Evolutionary conservation across 2,888 invertebrate species (phyloP).

Genomic region (Oscheius sp.): DNA sequence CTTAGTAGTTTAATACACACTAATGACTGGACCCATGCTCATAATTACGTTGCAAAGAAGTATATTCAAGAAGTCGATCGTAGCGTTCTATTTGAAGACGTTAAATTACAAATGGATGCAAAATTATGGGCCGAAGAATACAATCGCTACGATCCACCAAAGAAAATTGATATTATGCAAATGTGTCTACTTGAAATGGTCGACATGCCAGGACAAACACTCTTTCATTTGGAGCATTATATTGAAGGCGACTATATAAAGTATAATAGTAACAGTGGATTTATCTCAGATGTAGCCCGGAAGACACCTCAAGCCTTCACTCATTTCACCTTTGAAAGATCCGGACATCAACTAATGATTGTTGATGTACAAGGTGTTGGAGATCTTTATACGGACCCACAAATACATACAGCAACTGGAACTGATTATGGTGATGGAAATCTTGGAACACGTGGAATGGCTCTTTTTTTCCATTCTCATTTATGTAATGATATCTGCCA

Average conservation of each 20-base stretch:
- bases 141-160: conserved; percentile 76
- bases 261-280: conserved; percentile 77
- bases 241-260: conserved; percentile 76
- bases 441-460: conserved; percentile 70
- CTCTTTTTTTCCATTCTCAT: neutral
- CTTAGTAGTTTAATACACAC: conserved; percentile 69
- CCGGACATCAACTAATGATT: conserved; percentile 76
- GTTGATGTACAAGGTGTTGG: conserved; percentile 77
- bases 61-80: conserved; percentile 73
- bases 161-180: conserved; percentile 76
- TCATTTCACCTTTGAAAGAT: conserved; percentile 76
- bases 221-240: conserved; percentile 75
- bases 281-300: conserved; percentile 74
- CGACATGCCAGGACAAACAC: conserved; percentile 71
- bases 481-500: neutral
- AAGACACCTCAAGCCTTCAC: conserved; percentile 75
- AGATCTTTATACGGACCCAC: conserved; percentile 76
- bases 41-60: conserved; percentile 75
- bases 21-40: conserved; percentile 73
- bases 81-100: conserved; percentile 75
- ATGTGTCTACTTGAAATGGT: conserved; percentile 75
- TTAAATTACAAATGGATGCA: conserved; percentile 76
- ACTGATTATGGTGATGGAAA: conserved; percentile 75
- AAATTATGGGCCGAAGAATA: conserved; percentile 77
- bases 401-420: conserved; percentile 75